Evolutionary conservation across 1,140 invertebrate genomes (phyloP), one percentile per base, ranked within the genome.

Genomic region (Neocloeon triangulifer): DNA sequence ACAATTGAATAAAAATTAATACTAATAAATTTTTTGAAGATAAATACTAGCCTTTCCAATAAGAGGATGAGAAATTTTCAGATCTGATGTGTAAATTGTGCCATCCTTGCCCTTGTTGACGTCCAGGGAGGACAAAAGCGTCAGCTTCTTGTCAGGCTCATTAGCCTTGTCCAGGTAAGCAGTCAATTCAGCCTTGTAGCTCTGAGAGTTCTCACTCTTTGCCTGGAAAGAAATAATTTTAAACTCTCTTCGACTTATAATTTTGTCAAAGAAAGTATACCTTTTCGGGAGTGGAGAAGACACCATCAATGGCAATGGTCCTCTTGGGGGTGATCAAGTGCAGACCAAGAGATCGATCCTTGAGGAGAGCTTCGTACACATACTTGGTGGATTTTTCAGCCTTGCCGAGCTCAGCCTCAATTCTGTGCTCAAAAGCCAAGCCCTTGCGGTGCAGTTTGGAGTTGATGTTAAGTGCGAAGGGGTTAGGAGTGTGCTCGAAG

Each of bases 81-180:
- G 39, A 35, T 69, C 59, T 4, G 64, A 64, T 4, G 50, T 54
- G 1, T 62, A 36, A 5, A 52, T 56, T 13, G 60, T 39, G 3
- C 50, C 39, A 22, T 61, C 51, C 17, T 56, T 36, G 15, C 33
- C 37, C 9, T 19, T 30, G 8, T 25, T 21, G 3, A 27, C 12
- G 5, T 21, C 25, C 12, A n/a, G n/a, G n/a, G n/a, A n/a, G n/a
- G n/a, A n/a, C n/a, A n/a, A n/a, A n/a, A 41, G 31, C n/a, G 27
- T 30, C 16, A 39, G 16, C 43, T 69, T 75, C 9, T 70, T 59
- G 16, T 66, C 57, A 0, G 73, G 71, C 25, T 68, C 61, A 32
- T 62, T 62, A 35, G 66, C 63, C 42, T 76, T 73, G 49, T 81
- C 69, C 9, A 73, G 46, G 47, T 69, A 75, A 25, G 76, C 51